These are phyloP conservation scores for Apodemus sylvaticus DNA, from an alignment of 2,113 vertebrate species.

Conservation along the genomic window DNA sequence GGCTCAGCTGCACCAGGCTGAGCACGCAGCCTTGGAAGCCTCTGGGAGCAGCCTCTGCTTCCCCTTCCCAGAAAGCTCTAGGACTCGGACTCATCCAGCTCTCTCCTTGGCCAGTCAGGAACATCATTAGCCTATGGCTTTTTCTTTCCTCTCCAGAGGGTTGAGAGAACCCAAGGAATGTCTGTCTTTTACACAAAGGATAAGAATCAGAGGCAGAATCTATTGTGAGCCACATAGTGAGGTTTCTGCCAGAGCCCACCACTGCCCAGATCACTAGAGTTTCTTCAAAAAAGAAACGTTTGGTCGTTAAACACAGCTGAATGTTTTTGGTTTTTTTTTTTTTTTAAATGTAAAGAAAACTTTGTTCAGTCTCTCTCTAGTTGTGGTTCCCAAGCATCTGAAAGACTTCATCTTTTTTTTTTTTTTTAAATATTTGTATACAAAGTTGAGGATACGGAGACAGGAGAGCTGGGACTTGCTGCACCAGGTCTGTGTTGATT, in stretches of 20 bases:
- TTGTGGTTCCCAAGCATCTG: background rate
- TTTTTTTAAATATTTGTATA: background rate
- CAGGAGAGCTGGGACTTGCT: too few species aligned
- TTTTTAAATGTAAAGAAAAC: background rate
- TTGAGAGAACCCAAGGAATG: background rate
- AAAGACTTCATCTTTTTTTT: background rate
- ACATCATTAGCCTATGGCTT: background rate
- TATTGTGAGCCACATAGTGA: background rate
- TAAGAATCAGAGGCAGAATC: background rate
- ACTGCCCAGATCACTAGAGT: background rate
- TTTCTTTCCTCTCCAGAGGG: conserved; percentile 1
- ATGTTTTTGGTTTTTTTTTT: background rate
- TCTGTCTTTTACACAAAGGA: conserved; percentile 48
- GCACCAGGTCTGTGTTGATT: too few species aligned
- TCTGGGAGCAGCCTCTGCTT: background rate
- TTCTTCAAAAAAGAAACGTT: conserved; percentile 47
- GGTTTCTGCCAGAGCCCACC: background rate
- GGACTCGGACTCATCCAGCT: background rate
- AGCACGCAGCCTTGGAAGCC: background rate
- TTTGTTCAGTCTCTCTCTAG: conserved; percentile 6
- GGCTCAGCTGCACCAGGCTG: background rate
- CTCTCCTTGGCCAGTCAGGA: background rate
- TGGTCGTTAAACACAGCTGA: background rate
- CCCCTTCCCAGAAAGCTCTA: background rate
- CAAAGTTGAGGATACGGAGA: background rate